phyloP scores from a whole-genome alignment of 2,797 vertebrate species.

The Pachyuromys duprasi region DNA sequence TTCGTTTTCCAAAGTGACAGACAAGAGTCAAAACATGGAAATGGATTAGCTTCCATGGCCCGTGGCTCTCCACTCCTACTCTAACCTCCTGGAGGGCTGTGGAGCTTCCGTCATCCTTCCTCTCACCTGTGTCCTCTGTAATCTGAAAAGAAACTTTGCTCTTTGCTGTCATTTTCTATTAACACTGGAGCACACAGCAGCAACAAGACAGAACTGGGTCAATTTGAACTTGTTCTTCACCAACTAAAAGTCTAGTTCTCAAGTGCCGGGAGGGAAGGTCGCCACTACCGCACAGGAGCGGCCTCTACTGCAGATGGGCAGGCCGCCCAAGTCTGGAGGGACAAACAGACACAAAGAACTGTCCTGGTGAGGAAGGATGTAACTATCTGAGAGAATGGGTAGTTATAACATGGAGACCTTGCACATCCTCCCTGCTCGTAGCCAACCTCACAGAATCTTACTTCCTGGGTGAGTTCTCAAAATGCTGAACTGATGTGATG shows the following conservation, averaged over 20 bases:
- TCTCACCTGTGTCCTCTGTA: too few relatives aligned
- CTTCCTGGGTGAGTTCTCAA: neutral
- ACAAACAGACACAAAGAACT: neutral
- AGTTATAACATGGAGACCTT: neutral
- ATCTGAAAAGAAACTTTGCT: neutral
- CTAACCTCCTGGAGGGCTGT: neutral
- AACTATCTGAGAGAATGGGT: neutral
- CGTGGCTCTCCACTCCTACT: neutral
- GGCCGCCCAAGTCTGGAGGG: neutral
- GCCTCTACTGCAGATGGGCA: neutral
- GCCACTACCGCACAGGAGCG: neutral
- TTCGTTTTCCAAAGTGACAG: slow-evolving; percentile 36
- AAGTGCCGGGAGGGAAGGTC: neutral
- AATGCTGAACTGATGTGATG: neutral
- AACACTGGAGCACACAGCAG: slow-evolving; percentile 11
- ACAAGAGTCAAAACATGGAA: neutral
- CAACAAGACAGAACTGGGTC: neutral
- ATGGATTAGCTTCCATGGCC: neutral
- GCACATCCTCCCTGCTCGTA: neutral
- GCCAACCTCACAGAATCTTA: neutral
- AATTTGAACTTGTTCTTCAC: neutral
- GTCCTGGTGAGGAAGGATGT: neutral
- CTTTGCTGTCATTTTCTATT: neutral
- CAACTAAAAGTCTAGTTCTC: neutral
- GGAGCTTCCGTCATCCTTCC: neutral